These are phyloP conservation scores for Sialis lutaria DNA, from an alignment of 2,888 invertebrate species.

Conservation along the genomic window DNA sequence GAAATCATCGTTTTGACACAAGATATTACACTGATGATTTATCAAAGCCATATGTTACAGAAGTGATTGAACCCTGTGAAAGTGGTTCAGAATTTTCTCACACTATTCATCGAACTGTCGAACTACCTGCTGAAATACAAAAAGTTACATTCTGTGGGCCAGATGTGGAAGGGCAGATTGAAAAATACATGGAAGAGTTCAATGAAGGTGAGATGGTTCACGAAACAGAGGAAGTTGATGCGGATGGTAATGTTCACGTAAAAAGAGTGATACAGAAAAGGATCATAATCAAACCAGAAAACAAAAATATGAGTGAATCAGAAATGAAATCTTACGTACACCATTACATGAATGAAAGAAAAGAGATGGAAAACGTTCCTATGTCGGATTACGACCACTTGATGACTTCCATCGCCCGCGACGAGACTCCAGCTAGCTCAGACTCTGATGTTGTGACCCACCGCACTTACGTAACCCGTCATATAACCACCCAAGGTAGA, in stretches of 20 bases:
- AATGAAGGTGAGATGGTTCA: constrained; percentile 31
- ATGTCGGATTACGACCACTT: constrained; percentile 5
- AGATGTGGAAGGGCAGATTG: constrained; percentile 30
- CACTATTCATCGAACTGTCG: constrained; percentile 28
- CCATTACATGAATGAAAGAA: constrained; percentile 10
- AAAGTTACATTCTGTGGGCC: constrained; percentile 33
- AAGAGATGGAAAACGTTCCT: constrained; percentile 6
- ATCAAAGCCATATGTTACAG: constrained; percentile 27
- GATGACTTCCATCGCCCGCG: constrained; percentile 2
- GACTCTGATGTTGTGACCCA: constrained; percentile 3
- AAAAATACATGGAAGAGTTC: constrained; percentile 30
- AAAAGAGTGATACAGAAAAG: constrained; percentile 29
- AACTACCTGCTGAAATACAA: constrained; percentile 30
- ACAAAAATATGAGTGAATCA: constrained; percentile 11
- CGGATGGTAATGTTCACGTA: constrained; percentile 33
- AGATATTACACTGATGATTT: constrained; percentile 19
- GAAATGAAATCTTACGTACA: constrained; percentile 20
- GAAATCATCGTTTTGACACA: constrained; percentile 13
- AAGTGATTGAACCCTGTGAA: constrained; percentile 27
- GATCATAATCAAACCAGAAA: constrained; percentile 22
- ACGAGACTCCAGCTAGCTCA: background rate
- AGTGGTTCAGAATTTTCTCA: constrained; percentile 27
- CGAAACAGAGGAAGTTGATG: constrained; percentile 31
- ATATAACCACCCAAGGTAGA: constrained; percentile 7
- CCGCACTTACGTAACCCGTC: constrained; percentile 6